Base-by-base conservation (phyloP, 1,140 invertebrate species). In the Reticulitermes speratus region DNA sequence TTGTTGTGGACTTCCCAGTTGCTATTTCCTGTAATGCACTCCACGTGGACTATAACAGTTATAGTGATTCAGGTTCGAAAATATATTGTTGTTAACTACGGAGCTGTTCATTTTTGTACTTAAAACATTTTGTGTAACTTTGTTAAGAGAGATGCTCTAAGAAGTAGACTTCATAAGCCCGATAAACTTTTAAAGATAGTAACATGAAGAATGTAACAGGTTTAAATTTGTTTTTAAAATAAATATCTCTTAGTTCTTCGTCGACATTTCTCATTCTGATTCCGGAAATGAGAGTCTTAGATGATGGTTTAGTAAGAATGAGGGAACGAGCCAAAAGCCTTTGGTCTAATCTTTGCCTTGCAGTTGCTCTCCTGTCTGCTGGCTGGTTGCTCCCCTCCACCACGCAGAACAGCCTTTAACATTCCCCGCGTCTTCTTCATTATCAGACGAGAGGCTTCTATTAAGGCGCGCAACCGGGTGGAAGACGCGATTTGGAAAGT, bases 401-500 rank as follows among this genome's bases (percentile, higher is more conserved):
- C 65, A 30, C n/a, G n/a, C 7, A 30, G n/a, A 84, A 30, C 59
- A 38, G 84, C 59, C 84, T 84, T 38, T 84, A 84, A 84, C 84
- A 84, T 84, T 84, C 48, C 84, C 84, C 45, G 84, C 84, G 84
- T 84, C 84, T 86, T 81, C 59, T 86, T 86, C 85, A 86, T 86
- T 86, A 86, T 86, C 65, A 86, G 85, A 19, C 30, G 32, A 48
- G 84, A 84, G 55, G 59, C 30, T 86, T 86, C 85, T 82, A 86
- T 86, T 86, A 86, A 86, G 85, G 65, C 59, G 75, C 19, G 65
- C 85, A 86, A 45, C 85, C 85, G 85, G 32, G 14, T 86, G 85
- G 55, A 86, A 81, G 85, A 86, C 85, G 75, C 85, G 85, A 86
- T 86, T 86, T 86, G 85, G 59, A 44, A 65, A 81, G 45, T 81